These are phyloP conservation scores for Diachrysia chrysitis DNA, from an alignment of 2,888 invertebrate species.

Conservation along the genomic window DNA sequence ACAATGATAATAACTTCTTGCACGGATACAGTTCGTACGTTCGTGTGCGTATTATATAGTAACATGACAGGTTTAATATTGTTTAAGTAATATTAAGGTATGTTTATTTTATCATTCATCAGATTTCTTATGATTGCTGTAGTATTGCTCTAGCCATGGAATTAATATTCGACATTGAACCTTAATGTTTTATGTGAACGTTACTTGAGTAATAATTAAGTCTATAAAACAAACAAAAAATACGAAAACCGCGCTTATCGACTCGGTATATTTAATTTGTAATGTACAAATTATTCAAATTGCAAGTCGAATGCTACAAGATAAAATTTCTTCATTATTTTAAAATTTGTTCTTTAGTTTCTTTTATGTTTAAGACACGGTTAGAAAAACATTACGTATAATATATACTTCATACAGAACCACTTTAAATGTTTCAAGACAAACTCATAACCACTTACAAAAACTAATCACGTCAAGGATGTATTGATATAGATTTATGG, in stretches of 20 bases:
- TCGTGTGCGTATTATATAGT: neutral
- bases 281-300: no score
- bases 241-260: no score
- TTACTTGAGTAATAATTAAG: no score
- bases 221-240: no score
- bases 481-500: neutral
- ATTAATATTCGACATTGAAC: neutral
- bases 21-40: constrained; percentile 12
- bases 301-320: no score
- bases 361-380: no score
- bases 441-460: neutral
- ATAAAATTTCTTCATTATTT: no score
- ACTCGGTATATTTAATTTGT: no score
- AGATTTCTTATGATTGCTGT: neutral
- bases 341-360: no score
- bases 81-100: neutral
- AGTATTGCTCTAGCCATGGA: neutral
- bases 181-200: neutral
- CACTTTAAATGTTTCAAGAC: neutral
- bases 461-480: neutral
- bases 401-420: neutral
- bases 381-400: no score
- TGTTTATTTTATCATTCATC: constrained; percentile 6
- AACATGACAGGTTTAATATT: neutral
- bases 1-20: constrained; percentile 39